Evolutionary conservation across 2,797 vertebrate genomes (phyloP).

Genomic region (Aldrovandia affinis): DNA sequence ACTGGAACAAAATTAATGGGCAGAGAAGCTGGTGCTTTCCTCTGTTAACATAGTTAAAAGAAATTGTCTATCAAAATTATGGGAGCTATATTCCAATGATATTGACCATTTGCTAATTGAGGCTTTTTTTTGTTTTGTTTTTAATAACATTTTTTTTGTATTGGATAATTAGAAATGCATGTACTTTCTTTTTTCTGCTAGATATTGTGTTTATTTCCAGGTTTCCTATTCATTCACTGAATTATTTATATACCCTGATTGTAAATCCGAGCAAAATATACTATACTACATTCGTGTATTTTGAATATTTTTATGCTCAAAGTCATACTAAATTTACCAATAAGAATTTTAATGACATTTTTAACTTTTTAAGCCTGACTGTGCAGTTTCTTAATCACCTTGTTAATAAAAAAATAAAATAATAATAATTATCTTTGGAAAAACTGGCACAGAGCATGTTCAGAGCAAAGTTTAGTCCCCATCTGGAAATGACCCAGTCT

Average conservation of each 20-base stretch:
- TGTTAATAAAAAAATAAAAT: too few relatives aligned
- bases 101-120: background rate
- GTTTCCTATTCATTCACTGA: background rate
- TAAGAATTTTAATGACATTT: background rate
- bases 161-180: background rate
- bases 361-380: background rate
- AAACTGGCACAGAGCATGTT: conserved; percentile 12
- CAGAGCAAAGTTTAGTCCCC: conserved; percentile 61
- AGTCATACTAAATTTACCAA: background rate
- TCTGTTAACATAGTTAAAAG: background rate
- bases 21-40: background rate
- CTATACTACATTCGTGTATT: background rate
- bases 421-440: too few relatives aligned
- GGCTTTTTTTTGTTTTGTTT: too few relatives aligned
- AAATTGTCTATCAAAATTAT: background rate
- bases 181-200: background rate
- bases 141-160: background rate
- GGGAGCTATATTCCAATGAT: background rate
- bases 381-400: background rate
- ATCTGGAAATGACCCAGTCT: conserved; percentile 50
- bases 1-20: background rate
- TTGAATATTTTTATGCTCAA: background rate
- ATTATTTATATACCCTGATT: background rate
- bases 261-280: background rate
- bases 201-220: background rate